Conservation (phyloP, 2,113 vertebrate species). For the Piprites chloris region DNA sequence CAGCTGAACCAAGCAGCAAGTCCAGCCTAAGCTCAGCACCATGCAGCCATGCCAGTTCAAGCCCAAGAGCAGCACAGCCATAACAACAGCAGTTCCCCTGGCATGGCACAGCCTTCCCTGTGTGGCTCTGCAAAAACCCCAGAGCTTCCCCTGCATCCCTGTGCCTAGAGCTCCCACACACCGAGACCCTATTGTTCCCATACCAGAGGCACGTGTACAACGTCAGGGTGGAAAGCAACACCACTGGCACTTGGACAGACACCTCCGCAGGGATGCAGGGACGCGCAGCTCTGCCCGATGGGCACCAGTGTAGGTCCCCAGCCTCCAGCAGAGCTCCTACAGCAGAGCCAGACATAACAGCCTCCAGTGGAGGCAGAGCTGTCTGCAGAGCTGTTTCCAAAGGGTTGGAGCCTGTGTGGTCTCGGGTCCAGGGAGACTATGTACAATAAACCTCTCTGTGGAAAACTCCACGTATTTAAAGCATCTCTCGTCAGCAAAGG, state of each 20-base stretch:
- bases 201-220: accelerated
- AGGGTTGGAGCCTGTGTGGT: slow-evolving; percentile 54
- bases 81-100: background rate
- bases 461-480: slow-evolving; percentile 45
- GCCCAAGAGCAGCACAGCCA: background rate
- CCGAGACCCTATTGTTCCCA: accelerated
- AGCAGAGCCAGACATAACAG: slow-evolving; percentile 22
- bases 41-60: background rate
- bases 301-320: background rate
- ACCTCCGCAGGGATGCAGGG: background rate
- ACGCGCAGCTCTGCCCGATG: background rate
- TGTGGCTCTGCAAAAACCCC: background rate
- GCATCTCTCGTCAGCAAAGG: background rate
- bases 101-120: background rate
- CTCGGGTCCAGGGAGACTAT: background rate
- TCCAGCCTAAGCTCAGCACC: background rate
- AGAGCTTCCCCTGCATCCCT: background rate
- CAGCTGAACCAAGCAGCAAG: background rate
- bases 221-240: accelerated
- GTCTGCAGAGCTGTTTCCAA: slow-evolving; percentile 27
- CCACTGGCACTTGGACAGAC: background rate
- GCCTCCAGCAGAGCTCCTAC: background rate
- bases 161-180: accelerated
- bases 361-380: slow-evolving; percentile 23
- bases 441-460: slow-evolving; percentile 59